Percentiles rank a stretch among this genome's conserved stretches.
Evolutionary conservation across 2,113 vertebrate species (phyloP).

Genomic region (Neolamprologus sp.): DNA sequence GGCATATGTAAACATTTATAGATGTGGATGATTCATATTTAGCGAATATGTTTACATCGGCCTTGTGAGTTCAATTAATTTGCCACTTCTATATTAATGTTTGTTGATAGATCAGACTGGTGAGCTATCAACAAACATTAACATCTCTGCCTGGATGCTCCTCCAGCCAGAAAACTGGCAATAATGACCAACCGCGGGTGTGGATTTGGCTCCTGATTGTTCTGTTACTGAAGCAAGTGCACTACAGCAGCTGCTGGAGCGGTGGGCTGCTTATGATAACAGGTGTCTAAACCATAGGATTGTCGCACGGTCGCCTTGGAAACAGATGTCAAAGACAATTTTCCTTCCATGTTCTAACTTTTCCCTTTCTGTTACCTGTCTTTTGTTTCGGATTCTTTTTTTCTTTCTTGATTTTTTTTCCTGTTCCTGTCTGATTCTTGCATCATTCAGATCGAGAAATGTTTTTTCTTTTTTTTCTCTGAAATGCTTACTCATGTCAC

Average conservation of each 20-base stretch:
- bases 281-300: constrained; percentile 44
- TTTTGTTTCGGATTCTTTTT: background rate
- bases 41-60: background rate
- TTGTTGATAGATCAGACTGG: constrained; percentile 28
- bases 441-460: background rate
- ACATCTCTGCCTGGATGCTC: constrained; percentile 1
- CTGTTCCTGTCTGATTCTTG: background rate
- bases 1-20: constrained; percentile 8
- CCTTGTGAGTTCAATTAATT: constrained; percentile 8
- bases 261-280: constrained; percentile 45
- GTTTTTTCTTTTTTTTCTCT: background rate
- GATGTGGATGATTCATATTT: background rate
- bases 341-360: constrained; percentile 4
- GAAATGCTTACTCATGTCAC: background rate
- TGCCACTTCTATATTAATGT: background rate
- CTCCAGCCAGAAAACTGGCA: constrained; percentile 8
- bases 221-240: constrained; percentile 27
- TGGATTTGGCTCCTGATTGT: constrained; percentile 35
- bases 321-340: constrained; percentile 45
- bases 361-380: background rate
- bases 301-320: constrained; percentile 50
- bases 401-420: background rate
- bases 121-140: constrained; percentile 28
- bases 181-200: constrained; percentile 32
- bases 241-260: constrained; percentile 39